A percentile compares a stretch with the other conserved stretches of the same genome.
These are phyloP conservation scores for Eurystomus gularis DNA, from an alignment of 2,113 vertebrate species.

Conservation along the genomic window DNA sequence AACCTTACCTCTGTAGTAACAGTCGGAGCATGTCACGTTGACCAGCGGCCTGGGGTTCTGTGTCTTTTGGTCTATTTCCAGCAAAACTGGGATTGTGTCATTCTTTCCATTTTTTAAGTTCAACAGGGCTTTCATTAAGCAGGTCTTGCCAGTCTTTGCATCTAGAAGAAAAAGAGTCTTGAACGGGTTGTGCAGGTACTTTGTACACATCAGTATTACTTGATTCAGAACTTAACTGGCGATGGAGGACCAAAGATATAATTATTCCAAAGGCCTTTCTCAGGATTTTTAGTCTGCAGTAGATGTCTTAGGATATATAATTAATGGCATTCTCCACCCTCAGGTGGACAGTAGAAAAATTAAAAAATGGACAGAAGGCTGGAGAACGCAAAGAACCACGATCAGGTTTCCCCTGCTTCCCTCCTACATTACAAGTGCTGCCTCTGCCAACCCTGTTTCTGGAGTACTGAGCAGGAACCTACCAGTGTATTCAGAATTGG, in stretches of 20 bases:
- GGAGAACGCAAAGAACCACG: not conserved
- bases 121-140: slow-evolving; percentile 90
- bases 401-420: not conserved
- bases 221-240: not conserved
- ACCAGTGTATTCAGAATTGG: slow-evolving; percentile 85
- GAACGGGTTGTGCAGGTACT: not conserved
- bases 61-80: slow-evolving; percentile 81
- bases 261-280: not conserved
- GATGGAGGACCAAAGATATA: not conserved
- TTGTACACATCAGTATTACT: not conserved
- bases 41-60: slow-evolving; percentile 81
- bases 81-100: slow-evolving; percentile 79
- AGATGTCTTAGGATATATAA: not conserved
- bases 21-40: slow-evolving; percentile 81
- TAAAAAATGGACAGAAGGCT: not conserved
- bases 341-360: not conserved
- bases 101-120: slow-evolving; percentile 84
- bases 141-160: slow-evolving; percentile 86
- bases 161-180: slow-evolving; percentile 70
- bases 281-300: not conserved
- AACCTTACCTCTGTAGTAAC: slow-evolving; percentile 83
- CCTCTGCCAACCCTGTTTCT: not conserved
- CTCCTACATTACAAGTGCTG: not conserved
- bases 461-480: not conserved
- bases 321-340: not conserved